Evolutionary conservation across 2,888 invertebrate species (phyloP), one percentile per base, ranked within the genome.

Genomic region (Lampropteryx suffumata): DNA sequence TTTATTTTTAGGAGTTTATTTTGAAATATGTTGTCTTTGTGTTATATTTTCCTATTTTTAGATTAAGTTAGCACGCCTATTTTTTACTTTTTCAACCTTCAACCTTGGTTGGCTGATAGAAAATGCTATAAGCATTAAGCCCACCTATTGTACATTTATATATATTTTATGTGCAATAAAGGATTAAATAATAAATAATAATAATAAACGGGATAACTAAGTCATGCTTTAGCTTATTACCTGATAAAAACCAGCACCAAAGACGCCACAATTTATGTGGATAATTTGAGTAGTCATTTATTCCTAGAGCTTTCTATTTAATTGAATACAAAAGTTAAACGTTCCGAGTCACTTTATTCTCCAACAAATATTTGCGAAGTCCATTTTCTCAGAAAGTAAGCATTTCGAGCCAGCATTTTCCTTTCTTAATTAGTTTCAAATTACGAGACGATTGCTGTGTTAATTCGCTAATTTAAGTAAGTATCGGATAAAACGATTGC

Each of bases 371-470:
- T 87, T 84, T 83, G 79, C 74, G 71, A 82, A 83, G 82, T 84
- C 78, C 81, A 84, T 87, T 88, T 86, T 75, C 79, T 77, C 71
- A 69, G 79, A 73, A 79, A 83, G 79, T 81, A 82, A 84, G 78
- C 80, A 82, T 84, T 83, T 72, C 70, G 70, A 76, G 76, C 75
- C 73, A 78, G 76, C 83, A 73, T 82, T 87, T 83, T 84, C 86
- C 81, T 83, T 84, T 79, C 75, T 76, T 87, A 88, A 88, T 89
- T 86, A 86, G 85, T 85, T 87, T 84, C 81, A 81, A 87, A 88
- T 88, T 86, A 82, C 82, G 79, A 79, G 80, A 79, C 79, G 81
- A 84, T 84, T 76, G 85, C 79, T 75, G 73, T 79, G 81, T 85
- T 86, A 84, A 84, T 82, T 79, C 65, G 75, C 65, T 82, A 79